Base-by-base conservation (phyloP, 2,888 invertebrate genomes). In the Pammene aurita region DNA sequence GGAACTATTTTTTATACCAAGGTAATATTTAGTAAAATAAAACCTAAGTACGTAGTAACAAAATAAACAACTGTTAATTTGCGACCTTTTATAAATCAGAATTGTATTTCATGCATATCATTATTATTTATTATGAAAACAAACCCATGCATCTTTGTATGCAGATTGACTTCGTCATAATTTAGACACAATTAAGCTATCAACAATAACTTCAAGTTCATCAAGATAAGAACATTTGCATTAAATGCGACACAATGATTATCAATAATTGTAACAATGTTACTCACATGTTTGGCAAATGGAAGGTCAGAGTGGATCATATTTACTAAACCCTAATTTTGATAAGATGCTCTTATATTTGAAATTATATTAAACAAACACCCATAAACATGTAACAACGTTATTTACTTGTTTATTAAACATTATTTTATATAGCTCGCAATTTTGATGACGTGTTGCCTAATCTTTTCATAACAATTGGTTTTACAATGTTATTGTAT, bases 181-280 rank as follows among this genome's bases (percentile, higher is more conserved):
- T 68, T 68, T 65, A 63, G 74, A 65, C 74, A 72, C 75, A 75
- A 77, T 78, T 80, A 75, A 78, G 77, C 77, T 75, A 73, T 72
- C 74, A 75, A 82, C 80, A 81, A 82, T 82, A 78, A 79, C 74
- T 74, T 72, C 80, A 80, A 80, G 78, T 79, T 82, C 82, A 83
- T 83, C 82, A 77, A 80, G 82, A 83, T 82, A 80, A 80, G 68
- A 73, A 68, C 71, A 83, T 83, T 84, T 78, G 81, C 80, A 84
- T 83, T 75, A 77, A 78, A 80, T 81, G 77, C 76, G 74, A 75
- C 76, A 77, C 75, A 74, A 74, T 77, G 73, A 73, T 72, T 73
- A 74, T 76, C 75, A n/a, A 62, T 13, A 75, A 74, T 76, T 75
- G 63, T 71, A 76, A 77, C 77, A 77, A 76, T 77, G 73, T 77